phyloP scores from a whole-genome alignment of 64 coral and sea anemone species.

The Stichodactyla mertensii region DNA sequence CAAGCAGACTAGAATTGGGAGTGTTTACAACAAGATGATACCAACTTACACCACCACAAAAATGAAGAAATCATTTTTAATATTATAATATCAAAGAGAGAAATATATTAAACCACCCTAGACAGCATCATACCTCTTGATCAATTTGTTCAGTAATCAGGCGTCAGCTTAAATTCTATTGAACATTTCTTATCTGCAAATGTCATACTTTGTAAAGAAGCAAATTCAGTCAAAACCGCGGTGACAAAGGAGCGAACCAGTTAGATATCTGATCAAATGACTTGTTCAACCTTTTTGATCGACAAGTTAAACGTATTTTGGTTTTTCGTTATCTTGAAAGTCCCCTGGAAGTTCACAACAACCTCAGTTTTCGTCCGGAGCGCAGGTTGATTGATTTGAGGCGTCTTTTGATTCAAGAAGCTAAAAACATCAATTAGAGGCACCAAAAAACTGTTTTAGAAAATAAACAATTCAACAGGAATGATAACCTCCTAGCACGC shows the following conservation, averaged over 20 bases:
- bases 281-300: neutral
- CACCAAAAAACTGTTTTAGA: neutral
- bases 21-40: neutral
- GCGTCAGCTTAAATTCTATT: too few relatives aligned
- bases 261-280: neutral
- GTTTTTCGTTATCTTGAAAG: neutral
- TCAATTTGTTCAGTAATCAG: too few relatives aligned
- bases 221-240: neutral
- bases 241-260: neutral
- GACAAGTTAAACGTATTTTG: neutral
- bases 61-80: neutral
- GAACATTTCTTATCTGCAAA: too few relatives aligned
- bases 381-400: neutral
- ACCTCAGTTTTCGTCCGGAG: neutral
- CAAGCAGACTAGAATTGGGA: too few relatives aligned
- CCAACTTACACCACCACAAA: neutral
- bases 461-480: neutral
- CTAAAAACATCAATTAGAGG: neutral
- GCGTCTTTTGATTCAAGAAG: neutral
- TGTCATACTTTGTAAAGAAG: neutral
- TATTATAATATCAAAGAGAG: too few relatives aligned
- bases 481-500: neutral
- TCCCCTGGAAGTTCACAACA: neutral
- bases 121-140: too few relatives aligned
- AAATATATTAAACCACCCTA: neutral